These are phyloP conservation scores for Hybognathus amarus DNA, from an alignment of 2,797 vertebrate species.

Conservation along the genomic window DNA sequence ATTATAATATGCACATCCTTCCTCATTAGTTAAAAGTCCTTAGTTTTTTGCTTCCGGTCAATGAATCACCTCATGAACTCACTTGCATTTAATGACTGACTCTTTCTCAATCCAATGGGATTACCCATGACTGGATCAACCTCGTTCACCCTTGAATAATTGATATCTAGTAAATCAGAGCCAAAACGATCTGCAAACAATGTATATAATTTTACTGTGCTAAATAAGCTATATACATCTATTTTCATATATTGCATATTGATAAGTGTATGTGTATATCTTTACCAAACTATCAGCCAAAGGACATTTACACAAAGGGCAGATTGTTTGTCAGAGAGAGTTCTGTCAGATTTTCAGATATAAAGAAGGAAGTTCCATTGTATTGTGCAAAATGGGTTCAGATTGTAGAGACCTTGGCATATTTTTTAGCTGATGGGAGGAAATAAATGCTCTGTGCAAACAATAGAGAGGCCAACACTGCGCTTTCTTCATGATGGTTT, in stretches of 20 bases:
- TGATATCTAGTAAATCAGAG: background rate
- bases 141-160: background rate
- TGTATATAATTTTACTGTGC: background rate
- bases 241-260: no score
- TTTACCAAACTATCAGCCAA: background rate
- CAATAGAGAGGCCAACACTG: constrained; percentile 21
- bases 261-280: background rate
- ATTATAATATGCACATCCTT: constrained; percentile 18
- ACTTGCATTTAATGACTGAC: background rate
- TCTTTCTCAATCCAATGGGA: constrained; percentile 2
- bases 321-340: background rate
- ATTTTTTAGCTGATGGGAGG: constrained; percentile 29
- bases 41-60: background rate
- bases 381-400: constrained; percentile 20
- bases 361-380: background rate
- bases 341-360: constrained; percentile 6
- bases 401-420: background rate
- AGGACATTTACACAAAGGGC: background rate
- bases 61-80: background rate
- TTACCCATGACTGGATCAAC: background rate
- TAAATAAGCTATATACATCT: no score
- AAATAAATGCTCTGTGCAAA: constrained; percentile 42
- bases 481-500: constrained; percentile 23
- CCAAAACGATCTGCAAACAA: background rate
- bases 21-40: constrained; percentile 14